Evolutionary conservation across 2,113 vertebrate genomes (phyloP), one percentile per base, ranked within the genome.

Genomic region (Seriola quinqueradiata): DNA sequence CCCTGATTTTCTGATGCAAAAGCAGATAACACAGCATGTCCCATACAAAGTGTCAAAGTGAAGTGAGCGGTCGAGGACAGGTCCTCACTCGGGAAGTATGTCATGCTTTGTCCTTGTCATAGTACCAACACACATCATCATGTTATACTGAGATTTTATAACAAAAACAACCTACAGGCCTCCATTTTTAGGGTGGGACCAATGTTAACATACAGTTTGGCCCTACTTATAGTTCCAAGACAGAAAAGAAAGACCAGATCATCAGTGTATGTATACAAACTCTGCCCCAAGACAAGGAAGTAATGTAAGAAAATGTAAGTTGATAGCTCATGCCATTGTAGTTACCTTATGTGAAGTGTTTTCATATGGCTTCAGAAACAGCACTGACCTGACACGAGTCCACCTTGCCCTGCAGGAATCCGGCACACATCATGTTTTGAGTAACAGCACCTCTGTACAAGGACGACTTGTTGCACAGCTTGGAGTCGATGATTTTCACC

Each of bases 321-420:
- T 19, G 70, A 87, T 71, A 77, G 4, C 48, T 83, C 8, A 13
- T 54, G 23, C 23, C 50, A 57, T 70, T 60, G 70, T 23, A 25
- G 5, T 28, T 3, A 17, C 2, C 1, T 42, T 3, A 7, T 59
- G 55, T 79, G 68, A 69, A 52, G 38, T 5, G 25, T 57, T 40
- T 19, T 32, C 75, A 8, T 17, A 38, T 4, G 50, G 55, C 19
- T 58, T 36, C 21, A 42, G 57, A 50, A 6, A 6, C 3, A 59
- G 66, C 25, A 81, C 90, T 92, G 79, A 99, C 98, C 97, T 99
- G 97, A 87, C 98, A 99, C 11, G 98, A 97, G 87, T 99, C 98
- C 12, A 99, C 94, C 28, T 96, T 97, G 54, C 98, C 98, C 19
- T 97, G 96, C 90, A 99, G 93, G 87, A 98, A 99, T 42, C 98